Evolutionary conservation across 2,113 vertebrate species (phyloP), one percentile per base, ranked within the genome.

Genomic region (Saguinus imperator): DNA sequence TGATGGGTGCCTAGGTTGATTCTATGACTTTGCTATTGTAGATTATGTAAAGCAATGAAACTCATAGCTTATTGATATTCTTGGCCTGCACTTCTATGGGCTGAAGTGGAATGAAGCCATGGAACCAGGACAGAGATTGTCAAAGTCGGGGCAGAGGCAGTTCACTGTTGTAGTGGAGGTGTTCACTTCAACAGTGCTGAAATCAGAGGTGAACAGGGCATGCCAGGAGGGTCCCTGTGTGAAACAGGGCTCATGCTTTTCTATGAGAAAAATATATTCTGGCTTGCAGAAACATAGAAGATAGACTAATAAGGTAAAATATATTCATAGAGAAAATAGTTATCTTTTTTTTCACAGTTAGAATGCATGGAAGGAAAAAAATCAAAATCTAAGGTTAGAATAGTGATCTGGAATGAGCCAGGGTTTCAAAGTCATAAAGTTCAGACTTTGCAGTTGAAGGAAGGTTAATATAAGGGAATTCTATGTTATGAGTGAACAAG

Each of bases 141-240:
- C 37, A 14, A 29, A 61, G 29, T 29, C 5, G 5, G 11, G 25
- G 6, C 12, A 50, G 58, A 4, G 58, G 4, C 8, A 0, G 48
- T 35, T 52, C 16, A 52, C 52, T 52, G 52, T 52, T 17, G 52
- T 17, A 52, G 52, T 52, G 18, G 52, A 79, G 43, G 52, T 73
- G 18, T 68, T 11, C 32, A 3, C 18, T 1, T 0, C 0, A 2
- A 0, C 23, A 25, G 94, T 27, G 82, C 83, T 95, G 87, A 94
- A 66, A 55, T 35, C 43, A 0, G 57, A 50, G 2, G 1, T 7
- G 4, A 16, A 0, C 6, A 29, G 1, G 3, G 37, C 13, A 14
- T 27, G 20, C 8, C 0, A 45, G 13, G 8, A 18, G 35, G 20
- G 12, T 21, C 52, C 14, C 14, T 0, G 2, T 4, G 64, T 13